Evolutionary conservation across 2,888 invertebrate genomes (phyloP).

Genomic region (Miltochrista miniata): DNA sequence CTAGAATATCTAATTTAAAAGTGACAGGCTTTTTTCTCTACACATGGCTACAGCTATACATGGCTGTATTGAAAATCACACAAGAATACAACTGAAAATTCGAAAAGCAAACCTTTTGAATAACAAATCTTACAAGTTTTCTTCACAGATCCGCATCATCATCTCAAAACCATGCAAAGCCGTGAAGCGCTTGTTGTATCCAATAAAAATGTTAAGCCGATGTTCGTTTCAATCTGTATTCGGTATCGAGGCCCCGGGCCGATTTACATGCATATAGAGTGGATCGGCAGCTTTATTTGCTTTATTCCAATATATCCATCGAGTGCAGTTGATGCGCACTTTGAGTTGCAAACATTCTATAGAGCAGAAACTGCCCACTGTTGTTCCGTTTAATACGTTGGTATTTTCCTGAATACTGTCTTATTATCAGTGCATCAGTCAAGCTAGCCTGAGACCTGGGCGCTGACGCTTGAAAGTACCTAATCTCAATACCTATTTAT

Average conservation of each 20-base stretch:
- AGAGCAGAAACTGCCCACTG: constrained; percentile 22
- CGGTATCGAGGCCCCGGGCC: constrained; percentile 57
- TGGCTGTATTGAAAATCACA: no score
- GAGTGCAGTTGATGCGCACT: constrained; percentile 42
- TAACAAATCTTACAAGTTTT: background rate
- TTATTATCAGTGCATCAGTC: no score
- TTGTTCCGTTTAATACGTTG: no score
- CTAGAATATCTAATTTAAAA: no score
- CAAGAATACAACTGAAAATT: background rate
- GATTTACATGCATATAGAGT: constrained; percentile 77
- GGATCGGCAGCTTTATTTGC: constrained; percentile 56
- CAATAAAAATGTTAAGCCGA: constrained; percentile 71
- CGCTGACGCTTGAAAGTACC: no score
- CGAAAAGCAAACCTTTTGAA: background rate
- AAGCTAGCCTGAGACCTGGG: background rate
- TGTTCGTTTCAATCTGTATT: constrained; percentile 71
- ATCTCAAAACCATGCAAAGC: constrained; percentile 13
- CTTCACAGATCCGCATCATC: background rate
- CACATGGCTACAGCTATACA: no score
- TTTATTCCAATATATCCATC: constrained; percentile 60
- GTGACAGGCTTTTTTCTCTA: no score
- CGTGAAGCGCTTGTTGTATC: constrained; percentile 47
- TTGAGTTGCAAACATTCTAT: constrained; percentile 46
- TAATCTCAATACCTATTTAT: no score
- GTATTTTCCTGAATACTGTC: no score